Conservation (phyloP, 1,140 invertebrate genomes). For the Nomia melanderi region DNA sequence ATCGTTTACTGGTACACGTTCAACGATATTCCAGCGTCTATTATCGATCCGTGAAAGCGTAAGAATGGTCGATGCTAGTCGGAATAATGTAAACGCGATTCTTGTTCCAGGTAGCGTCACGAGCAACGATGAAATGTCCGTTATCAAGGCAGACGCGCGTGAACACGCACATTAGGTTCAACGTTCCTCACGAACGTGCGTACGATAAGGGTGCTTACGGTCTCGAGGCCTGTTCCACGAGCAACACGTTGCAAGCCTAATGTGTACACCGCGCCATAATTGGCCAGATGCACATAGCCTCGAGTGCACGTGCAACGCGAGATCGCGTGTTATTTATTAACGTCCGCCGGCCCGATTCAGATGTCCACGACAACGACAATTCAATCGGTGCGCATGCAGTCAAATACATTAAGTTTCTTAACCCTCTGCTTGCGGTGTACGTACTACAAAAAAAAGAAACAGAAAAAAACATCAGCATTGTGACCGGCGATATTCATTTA, state of each 20-base stretch:
- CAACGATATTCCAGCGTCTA: not conserved
- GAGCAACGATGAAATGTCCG: slow-evolving; percentile 30
- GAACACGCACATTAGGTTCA: slow-evolving; percentile 59
- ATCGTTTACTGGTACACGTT: not conserved
- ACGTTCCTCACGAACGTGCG: slow-evolving; percentile 43
- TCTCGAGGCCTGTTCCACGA: slow-evolving; percentile 39
- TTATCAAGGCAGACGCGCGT: slow-evolving; percentile 51
- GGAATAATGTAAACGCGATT: slow-evolving; percentile 7
- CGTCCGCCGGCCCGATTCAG: slow-evolving; percentile 13
- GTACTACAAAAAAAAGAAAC: too few species aligned
- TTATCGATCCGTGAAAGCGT: not conserved
- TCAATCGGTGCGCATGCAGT: slow-evolving; percentile 22
- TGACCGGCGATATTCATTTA: too few species aligned
- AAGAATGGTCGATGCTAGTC: not conserved
- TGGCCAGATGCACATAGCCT: slow-evolving; percentile 42
- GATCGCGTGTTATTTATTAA: slow-evolving; percentile 45
- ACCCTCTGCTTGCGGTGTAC: too few species aligned
- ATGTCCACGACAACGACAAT: slow-evolving; percentile 39
- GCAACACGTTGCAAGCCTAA: slow-evolving; percentile 57
- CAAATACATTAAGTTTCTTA: slow-evolving; percentile 15
- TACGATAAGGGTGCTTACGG: slow-evolving; percentile 54
- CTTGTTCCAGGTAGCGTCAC: slow-evolving; percentile 25
- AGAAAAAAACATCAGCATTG: too few species aligned
- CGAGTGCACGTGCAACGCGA: slow-evolving; percentile 11
- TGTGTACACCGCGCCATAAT: slow-evolving; percentile 39